phyloP scores from a whole-genome alignment of 1,140 invertebrate genomes.

The Goniozus legneri region DNA sequence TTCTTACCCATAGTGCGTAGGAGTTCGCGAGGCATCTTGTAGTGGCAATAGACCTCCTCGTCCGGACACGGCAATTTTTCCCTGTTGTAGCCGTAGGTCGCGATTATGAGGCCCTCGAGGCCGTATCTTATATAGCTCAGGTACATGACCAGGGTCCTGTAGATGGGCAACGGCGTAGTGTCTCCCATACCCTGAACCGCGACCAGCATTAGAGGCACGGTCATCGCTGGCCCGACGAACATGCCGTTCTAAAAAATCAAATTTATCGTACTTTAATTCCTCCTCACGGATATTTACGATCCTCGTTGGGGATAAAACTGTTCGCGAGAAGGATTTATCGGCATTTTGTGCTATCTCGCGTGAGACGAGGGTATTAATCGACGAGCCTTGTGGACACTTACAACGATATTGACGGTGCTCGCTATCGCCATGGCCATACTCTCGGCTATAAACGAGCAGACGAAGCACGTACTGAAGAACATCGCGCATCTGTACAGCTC shows the following conservation, averaged over 20 bases:
- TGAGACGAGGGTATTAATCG: too few species aligned
- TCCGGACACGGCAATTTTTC: slow-evolving; percentile 64
- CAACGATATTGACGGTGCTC: slow-evolving; percentile 67
- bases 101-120: slow-evolving; percentile 73
- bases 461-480: slow-evolving; percentile 65
- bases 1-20: slow-evolving; percentile 57
- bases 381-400: too few species aligned
- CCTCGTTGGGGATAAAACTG: too few species aligned
- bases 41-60: slow-evolving; percentile 67
- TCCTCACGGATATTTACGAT: too few species aligned
- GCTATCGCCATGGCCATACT: slow-evolving; percentile 71
- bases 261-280: too few species aligned
- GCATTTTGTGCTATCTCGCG: too few species aligned
- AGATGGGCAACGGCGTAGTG: slow-evolving; percentile 59
- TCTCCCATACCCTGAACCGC: slow-evolving; percentile 74
- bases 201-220: slow-evolving; percentile 73
- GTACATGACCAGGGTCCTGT: slow-evolving; percentile 72
- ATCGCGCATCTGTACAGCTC: slow-evolving; percentile 70
- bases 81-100: slow-evolving; percentile 75
- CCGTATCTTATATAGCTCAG: slow-evolving; percentile 79
- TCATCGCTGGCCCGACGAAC: slow-evolving; percentile 71
- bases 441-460: slow-evolving; percentile 71
- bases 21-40: slow-evolving; percentile 61
- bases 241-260: slow-evolving; percentile 67
- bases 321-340: too few species aligned